These are phyloP conservation scores for Salticus scenicus DNA, from an alignment of 2,888 invertebrate species.

Conservation along the genomic window DNA sequence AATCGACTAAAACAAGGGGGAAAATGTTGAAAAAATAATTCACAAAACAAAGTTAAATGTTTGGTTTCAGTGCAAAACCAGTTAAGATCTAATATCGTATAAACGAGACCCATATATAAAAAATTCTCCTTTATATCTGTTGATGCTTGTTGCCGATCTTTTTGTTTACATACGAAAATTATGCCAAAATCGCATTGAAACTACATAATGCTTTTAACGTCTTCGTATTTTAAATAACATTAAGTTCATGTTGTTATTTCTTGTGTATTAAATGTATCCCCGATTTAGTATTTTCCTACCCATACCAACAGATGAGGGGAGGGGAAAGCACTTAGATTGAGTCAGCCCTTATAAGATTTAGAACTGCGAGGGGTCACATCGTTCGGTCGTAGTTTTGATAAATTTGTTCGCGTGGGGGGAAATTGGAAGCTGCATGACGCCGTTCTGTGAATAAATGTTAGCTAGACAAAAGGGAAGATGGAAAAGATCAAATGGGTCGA, in stretches of 20 bases:
- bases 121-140: not conserved
- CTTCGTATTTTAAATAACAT: slow-evolving; percentile 13
- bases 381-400: slow-evolving; percentile 63
- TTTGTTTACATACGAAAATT: too few species aligned
- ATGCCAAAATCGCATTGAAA: not conserved
- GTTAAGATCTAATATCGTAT: too few species aligned
- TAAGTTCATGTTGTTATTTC: slow-evolving; percentile 55
- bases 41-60: too few species aligned
- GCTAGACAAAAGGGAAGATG: not conserved
- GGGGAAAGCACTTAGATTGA: slow-evolving; percentile 39
- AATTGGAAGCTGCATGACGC: not conserved
- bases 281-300: slow-evolving; percentile 47
- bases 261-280: too few species aligned
- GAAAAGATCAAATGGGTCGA: too few species aligned
- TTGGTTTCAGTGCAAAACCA: too few species aligned
- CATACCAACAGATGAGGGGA: slow-evolving; percentile 7
- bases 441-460: not conserved
- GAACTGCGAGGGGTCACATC: slow-evolving; percentile 26
- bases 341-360: slow-evolving; percentile 30
- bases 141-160: too few species aligned
- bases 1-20: too few species aligned
- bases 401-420: slow-evolving; percentile 16
- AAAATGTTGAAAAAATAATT: too few species aligned
- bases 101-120: too few species aligned
- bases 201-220: not conserved